phyloP scores from a whole-genome alignment of 2,113 vertebrate species.

The Hippocampus comes region DNA sequence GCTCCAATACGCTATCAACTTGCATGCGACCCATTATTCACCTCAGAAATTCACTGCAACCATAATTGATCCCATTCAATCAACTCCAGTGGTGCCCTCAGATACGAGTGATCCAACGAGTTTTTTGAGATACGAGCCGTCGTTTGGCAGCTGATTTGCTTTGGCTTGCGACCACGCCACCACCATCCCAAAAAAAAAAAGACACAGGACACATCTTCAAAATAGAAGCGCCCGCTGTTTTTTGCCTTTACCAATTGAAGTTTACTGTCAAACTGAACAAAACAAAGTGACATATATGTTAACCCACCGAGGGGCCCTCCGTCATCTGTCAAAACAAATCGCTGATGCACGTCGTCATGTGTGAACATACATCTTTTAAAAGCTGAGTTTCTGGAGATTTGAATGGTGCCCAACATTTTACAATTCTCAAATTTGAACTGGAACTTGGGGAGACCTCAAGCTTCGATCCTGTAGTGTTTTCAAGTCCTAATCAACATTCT shows the following conservation, averaged over 20 bases:
- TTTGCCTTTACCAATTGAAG: neutral
- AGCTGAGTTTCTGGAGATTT: no score
- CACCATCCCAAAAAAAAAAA: no score
- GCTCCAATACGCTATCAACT: neutral
- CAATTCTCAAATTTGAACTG: no score
- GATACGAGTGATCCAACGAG: neutral
- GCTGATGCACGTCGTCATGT: no score
- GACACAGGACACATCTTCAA: neutral
- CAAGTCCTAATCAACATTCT: no score
- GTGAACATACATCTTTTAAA: no score
- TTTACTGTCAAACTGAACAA: neutral
- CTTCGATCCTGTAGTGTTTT: no score
- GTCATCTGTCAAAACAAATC: no score
- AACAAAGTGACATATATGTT: neutral
- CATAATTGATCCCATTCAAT: neutral
- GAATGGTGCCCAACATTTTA: no score
- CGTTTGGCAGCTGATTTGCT: neutral
- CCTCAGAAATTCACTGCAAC: neutral
- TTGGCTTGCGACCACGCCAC: neutral
- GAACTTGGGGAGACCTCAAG: no score
- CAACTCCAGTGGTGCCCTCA: neutral
- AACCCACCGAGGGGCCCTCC: no score
- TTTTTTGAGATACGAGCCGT: neutral
- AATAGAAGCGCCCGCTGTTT: neutral
- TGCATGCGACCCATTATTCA: neutral